These are phyloP conservation scores for Scaptomyza reducta DNA, from an alignment of 2,888 invertebrate genomes.

Conservation along the genomic window DNA sequence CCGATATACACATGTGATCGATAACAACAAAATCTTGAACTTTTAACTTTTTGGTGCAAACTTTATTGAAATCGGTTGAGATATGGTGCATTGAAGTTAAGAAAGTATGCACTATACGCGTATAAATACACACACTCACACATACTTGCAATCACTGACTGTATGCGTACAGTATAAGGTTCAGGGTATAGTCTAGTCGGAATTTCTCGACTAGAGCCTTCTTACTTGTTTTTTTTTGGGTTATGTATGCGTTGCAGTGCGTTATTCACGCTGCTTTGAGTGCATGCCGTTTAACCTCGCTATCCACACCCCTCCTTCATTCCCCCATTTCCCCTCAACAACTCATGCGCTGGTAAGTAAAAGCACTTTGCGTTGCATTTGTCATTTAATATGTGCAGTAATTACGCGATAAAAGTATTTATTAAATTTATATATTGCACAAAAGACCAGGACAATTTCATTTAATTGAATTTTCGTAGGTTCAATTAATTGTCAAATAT, in stretches of 20 bases:
- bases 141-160: too few relatives aligned
- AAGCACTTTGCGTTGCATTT: slow-evolving; percentile 28
- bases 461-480: background rate
- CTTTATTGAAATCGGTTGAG: too few relatives aligned
- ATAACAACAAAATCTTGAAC: too few relatives aligned
- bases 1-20: too few relatives aligned
- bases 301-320: too few relatives aligned
- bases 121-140: too few relatives aligned
- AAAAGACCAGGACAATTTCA: background rate
- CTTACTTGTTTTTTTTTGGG: background rate
- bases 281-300: slow-evolving; percentile 39
- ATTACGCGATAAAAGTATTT: slow-evolving; percentile 4
- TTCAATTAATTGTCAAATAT: background rate
- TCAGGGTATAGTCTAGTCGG: too few relatives aligned
- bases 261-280: slow-evolving; percentile 30
- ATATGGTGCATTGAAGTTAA: too few relatives aligned
- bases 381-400: slow-evolving; percentile 2
- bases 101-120: too few relatives aligned
- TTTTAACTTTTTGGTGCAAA: too few relatives aligned
- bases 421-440: background rate
- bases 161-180: too few relatives aligned
- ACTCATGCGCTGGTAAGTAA: slow-evolving; percentile 34
- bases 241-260: slow-evolving; percentile 34
- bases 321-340: slow-evolving; percentile 10
- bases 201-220: too few relatives aligned